Evolutionary conservation across 1,140 invertebrate species (phyloP), one percentile per base, ranked within the genome.

Genomic region (Caenorhabditis inopinata): DNA sequence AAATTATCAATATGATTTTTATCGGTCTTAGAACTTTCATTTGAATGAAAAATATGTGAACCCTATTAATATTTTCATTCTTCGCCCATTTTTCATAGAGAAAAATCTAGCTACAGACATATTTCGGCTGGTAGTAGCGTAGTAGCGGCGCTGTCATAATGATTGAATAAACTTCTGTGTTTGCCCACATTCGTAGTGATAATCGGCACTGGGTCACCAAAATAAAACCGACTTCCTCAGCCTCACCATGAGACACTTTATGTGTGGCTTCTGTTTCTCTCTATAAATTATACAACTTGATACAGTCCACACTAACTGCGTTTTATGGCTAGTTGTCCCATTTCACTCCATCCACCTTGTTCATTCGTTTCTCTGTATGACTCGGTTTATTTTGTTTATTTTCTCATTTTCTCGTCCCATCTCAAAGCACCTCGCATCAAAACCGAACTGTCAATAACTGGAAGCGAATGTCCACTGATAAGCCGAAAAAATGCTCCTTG

Each of bases 221-320:
- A 53, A 68, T 68, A 32, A 68, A 68, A 68, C 58, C 25, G 58
- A 53, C 49, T 25, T 11, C 6, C 51, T 6, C 58, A 29, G n/a
- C 25, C 21, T 62, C 32, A 42, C 38, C 25, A 68, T 32, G 32
- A 68, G 32, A 42, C 3, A 68, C 29, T 7, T 7, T 25, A 18
- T 68, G 58, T 68, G 27, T 58, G 16, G 35, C 29, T 68, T 68
- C 32, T 1, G n/a, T n/a, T n/a, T n/a, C 38, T 68, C 58, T 68
- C 58, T 42, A 68, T 68, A 68, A 68, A 68, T 68, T 68, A 68
- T 68, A 68, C 58, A 68, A 68, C 58, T 68, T 68, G 58, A 68
- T 68, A 68, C 58, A 68, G n/a, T 18, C 58, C 32, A 18, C 58
- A 68, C 32, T 32, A 68, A 68, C 58, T 32, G 58, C 58, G 29